phyloP scores from a whole-genome alignment of 2,888 invertebrate genomes.

The Hirtodrosophila trivittata region DNA sequence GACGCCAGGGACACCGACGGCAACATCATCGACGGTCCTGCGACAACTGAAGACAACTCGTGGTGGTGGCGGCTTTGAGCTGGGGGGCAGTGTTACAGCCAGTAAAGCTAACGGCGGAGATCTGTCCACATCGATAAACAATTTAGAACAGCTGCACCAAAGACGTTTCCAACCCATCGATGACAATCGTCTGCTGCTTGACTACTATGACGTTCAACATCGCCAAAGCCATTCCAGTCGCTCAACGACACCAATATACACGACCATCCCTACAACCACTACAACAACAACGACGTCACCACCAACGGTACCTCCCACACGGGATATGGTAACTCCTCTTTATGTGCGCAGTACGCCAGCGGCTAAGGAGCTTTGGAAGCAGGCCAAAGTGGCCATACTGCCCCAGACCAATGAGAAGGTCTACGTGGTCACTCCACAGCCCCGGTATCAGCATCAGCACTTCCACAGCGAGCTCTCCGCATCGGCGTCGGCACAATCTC shows the following conservation, averaged over 20 bases:
- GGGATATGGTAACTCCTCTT: conserved; percentile 67
- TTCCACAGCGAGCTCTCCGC: conserved; percentile 29
- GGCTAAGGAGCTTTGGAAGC: conserved; percentile 86
- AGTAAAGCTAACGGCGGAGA: conserved; percentile 51
- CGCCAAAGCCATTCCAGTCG: conserved; percentile 17
- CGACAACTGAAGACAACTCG: conserved; percentile 76
- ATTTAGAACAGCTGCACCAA: conserved; percentile 74
- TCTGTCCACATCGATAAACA: conserved; percentile 74
- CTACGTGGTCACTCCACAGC: conserved; percentile 92
- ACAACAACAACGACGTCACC: conserved; percentile 69
- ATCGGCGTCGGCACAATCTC: conserved; percentile 46
- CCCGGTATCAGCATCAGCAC: conserved; percentile 73
- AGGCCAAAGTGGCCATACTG: conserved; percentile 89
- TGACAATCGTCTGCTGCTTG: conserved; percentile 73
- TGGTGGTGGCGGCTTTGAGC: conserved; percentile 55
- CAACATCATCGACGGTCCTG: conserved; percentile 85
- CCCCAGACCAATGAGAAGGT: conserved; percentile 92
- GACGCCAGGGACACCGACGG: conserved; percentile 84
- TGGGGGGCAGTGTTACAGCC: conserved; percentile 47
- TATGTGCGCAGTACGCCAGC: conserved; percentile 62
- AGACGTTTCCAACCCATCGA: conserved; percentile 75
- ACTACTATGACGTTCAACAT: conserved; percentile 61
- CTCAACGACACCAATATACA: conserved; percentile 35
- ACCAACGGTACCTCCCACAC: conserved; percentile 68
- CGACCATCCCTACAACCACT: conserved; percentile 39